Evolutionary conservation across 2,888 invertebrate genomes (phyloP), one percentile per base, ranked within the genome.

Genomic region (Metacarcinus magister): DNA sequence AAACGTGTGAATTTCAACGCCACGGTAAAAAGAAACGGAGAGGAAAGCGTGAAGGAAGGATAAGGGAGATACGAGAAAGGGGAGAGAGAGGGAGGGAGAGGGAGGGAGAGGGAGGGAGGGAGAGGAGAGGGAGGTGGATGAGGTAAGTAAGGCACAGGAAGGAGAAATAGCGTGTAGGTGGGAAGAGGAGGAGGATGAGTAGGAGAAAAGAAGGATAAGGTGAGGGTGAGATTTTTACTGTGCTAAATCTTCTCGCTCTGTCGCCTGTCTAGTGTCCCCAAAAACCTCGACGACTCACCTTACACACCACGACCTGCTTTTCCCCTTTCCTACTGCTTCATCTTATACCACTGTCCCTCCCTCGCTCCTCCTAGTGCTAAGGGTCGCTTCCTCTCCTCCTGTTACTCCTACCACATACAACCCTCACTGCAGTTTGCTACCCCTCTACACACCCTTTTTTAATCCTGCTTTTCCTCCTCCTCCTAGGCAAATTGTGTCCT

Each of bases 361-460:
- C 28, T 75, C 75, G 28, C 75, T 75, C 75, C 75, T 75, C 75
- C 75, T n/a, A 60, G 23, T 82, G 75, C 87, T 87, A 87, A 54
- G 87, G 87, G 39, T 87, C 87, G 32, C 87, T 87, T 87, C 87
- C 87, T n/a, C 87, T 87, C 87, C 87, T 87, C 87, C 87, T 39
- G 19, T 87, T 87, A 82, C 75, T 28, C 7, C 28, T 8, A 87
- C 87, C 87, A 87, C 87, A 87, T 87, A 87, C 87, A 87, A 87
- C 87, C 87, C 87, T 87, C 87, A 87, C 39, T 87, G 87, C 39
- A 87, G 87, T 87, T 87, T 87, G 87, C 39, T 39, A 87, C 87
- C 87, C 87, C 39, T 39, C 87, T 13, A 87, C 39, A 39, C 10
- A 39, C 32, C 39, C 87, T 39, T 39, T n/a, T 87, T 39, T 39